Conservation (phyloP, 1,140 invertebrate species). For the Diplogasteroides magnus region DNA sequence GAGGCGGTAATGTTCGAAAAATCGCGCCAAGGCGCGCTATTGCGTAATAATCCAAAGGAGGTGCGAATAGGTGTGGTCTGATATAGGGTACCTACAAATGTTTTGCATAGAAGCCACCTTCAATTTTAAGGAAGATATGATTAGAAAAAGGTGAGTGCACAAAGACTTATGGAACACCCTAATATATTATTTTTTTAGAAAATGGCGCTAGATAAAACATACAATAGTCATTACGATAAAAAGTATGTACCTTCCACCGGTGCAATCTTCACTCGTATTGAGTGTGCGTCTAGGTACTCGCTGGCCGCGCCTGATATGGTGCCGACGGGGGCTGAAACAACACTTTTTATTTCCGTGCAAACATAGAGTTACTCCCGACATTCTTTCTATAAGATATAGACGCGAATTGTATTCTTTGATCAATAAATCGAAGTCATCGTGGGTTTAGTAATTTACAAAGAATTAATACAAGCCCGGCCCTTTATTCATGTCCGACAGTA, state of each 20-base stretch:
- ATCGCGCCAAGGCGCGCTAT: too few relatives aligned
- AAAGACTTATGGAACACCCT: neutral
- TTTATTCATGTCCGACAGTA: neutral
- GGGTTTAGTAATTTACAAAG: too few relatives aligned
- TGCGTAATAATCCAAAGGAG: too few relatives aligned
- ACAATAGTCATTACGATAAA: neutral
- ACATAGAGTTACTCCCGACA: too few relatives aligned
- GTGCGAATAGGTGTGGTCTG: too few relatives aligned
- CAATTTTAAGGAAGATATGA: too few relatives aligned
- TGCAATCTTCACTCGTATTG: neutral
- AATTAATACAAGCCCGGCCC: neutral
- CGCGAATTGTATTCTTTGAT: neutral
- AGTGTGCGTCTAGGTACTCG: neutral
- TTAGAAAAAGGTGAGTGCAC: neutral
- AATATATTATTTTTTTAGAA: too few relatives aligned
- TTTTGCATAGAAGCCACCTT: too few relatives aligned
- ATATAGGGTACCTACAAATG: too few relatives aligned
- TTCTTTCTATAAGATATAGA: too few relatives aligned
- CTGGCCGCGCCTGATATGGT: neutral
- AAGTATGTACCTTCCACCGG: neutral
- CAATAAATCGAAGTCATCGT: neutral
- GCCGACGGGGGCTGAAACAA: neutral
- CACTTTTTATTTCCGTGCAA: neutral
- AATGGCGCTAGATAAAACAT: neutral
- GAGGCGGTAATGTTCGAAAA: too few relatives aligned